Conservation (phyloP, 2,797 vertebrate species). For the Esox masquinongy region DNA sequence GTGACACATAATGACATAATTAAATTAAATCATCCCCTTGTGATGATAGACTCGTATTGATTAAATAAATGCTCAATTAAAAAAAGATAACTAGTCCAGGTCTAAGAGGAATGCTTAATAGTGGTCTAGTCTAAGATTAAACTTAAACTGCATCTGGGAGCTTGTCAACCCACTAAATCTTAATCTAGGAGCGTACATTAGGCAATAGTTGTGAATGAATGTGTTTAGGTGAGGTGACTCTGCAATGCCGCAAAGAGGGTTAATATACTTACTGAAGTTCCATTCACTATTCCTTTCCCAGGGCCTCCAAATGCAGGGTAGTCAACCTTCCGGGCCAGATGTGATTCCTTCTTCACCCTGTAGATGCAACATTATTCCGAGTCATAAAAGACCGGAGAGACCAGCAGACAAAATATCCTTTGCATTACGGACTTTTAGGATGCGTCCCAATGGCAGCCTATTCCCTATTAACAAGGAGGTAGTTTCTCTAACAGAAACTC, state of each 20-base stretch:
- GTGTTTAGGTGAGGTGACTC: neutral
- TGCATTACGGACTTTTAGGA: neutral
- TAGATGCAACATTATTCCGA: constrained; percentile 10
- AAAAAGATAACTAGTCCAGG: too few relatives aligned
- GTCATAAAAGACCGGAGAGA: neutral
- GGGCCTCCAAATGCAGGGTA: constrained; percentile 75
- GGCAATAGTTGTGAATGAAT: too few relatives aligned
- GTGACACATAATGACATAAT: too few relatives aligned
- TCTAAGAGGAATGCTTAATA: too few relatives aligned
- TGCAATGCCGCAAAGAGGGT: neutral
- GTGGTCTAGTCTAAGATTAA: too few relatives aligned
- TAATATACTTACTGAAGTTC: constrained; percentile 70
- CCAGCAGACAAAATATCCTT: neutral
- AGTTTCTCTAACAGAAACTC: too few relatives aligned
- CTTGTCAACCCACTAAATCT: too few relatives aligned
- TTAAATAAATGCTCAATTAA: too few relatives aligned
- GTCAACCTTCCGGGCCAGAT: constrained; percentile 83
- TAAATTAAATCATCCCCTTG: too few relatives aligned
- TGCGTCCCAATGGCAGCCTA: neutral
- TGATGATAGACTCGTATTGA: too few relatives aligned
- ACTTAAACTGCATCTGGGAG: too few relatives aligned
- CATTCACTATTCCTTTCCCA: constrained; percentile 45
- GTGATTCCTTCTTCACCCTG: constrained; percentile 84
- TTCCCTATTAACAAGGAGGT: neutral
- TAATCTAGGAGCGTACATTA: too few relatives aligned